phyloP scores from a whole-genome alignment of 2,888 invertebrate genomes.

The Meloe dianella region DNA sequence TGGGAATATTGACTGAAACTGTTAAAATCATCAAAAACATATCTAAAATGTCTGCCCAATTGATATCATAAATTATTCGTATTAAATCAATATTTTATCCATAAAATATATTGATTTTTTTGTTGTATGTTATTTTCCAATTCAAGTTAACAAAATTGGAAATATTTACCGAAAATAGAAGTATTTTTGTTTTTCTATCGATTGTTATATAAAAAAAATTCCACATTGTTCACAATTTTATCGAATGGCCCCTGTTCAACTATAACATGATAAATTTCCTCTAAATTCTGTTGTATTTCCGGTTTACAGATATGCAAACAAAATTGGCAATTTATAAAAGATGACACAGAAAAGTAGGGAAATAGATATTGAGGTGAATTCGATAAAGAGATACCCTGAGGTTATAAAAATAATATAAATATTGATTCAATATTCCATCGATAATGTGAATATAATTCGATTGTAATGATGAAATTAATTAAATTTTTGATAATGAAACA shows the following conservation, averaged over 20 bases:
- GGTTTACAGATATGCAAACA: neutral
- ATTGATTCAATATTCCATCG: too few relatives aligned
- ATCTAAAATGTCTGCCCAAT: neutral
- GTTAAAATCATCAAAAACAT: neutral
- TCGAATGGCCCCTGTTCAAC: neutral
- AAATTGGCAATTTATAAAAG: neutral
- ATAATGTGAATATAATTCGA: too few relatives aligned
- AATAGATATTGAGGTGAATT: neutral
- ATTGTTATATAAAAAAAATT: neutral
- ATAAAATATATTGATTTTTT: neutral
- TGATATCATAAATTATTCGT: neutral
- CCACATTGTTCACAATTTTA: neutral
- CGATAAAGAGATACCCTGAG: neutral
- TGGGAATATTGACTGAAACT: constrained; percentile 4
- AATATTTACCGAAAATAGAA: neutral
- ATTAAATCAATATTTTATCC: neutral
- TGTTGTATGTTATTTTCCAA: neutral
- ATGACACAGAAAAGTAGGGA: neutral
- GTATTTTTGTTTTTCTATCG: neutral
- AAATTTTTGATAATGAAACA: too few relatives aligned
- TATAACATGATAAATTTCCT: neutral
- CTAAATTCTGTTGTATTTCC: neutral
- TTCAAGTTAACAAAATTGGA: neutral
- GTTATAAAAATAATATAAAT: neutral
- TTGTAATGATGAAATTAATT: too few relatives aligned